Conservation (phyloP, 2,888 invertebrate genomes). For the Tetanocera ferruginea region DNA sequence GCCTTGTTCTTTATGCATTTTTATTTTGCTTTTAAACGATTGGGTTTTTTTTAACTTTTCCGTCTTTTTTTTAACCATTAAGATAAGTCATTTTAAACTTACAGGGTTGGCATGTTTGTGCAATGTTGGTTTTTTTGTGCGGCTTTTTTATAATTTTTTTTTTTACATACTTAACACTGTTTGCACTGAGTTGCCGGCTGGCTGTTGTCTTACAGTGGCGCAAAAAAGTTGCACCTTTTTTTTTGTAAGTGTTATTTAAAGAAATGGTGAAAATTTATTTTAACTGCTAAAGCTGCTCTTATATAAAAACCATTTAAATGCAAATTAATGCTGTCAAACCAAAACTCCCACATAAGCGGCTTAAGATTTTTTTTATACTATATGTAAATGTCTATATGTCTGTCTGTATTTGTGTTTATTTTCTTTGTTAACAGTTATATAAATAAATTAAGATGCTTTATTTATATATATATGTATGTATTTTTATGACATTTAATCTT, state of each 20-base stretch:
- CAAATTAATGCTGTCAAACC: too few relatives aligned
- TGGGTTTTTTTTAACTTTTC: slow-evolving; percentile 45
- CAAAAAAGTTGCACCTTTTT: too few relatives aligned
- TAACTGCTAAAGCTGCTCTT: too few relatives aligned
- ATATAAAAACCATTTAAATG: too few relatives aligned
- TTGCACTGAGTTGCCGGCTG: slow-evolving; percentile 25
- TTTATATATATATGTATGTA: too few relatives aligned
- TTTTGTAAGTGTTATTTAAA: too few relatives aligned
- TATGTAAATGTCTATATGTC: too few relatives aligned
- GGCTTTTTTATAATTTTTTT: not conserved
- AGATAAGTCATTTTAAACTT: slow-evolving; percentile 18
- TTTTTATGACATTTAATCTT: slow-evolving; percentile 24
- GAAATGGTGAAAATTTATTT: too few relatives aligned
- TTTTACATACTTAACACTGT: not conserved
- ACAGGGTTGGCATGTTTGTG: not conserved
- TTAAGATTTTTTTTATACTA: too few relatives aligned
- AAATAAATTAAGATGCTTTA: too few relatives aligned
- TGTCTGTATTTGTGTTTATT: not conserved
- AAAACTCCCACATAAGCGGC: too few relatives aligned
- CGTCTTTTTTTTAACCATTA: slow-evolving; percentile 31
- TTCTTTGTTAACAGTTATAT: too few relatives aligned
- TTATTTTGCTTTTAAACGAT: slow-evolving; percentile 39
- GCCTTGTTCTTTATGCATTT: slow-evolving; percentile 35
- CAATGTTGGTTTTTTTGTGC: slow-evolving; percentile 17
- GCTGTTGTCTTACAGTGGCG: not conserved